Conservation (phyloP, 2,113 vertebrate species). For the Propithecus coquereli region DNA sequence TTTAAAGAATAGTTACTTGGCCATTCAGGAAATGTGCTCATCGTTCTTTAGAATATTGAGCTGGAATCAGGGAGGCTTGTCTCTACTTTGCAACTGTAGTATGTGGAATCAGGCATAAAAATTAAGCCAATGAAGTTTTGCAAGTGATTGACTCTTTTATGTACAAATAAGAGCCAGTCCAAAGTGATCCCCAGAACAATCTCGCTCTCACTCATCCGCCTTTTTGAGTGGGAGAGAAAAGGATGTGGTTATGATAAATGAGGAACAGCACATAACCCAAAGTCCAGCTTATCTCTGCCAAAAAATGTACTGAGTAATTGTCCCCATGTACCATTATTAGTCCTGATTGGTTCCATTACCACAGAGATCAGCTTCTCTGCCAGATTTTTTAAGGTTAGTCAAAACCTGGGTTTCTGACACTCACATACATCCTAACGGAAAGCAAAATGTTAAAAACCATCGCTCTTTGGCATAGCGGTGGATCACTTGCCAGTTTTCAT, state of each 20-base stretch:
- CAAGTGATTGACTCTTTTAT: background rate
- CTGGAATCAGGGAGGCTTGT: background rate
- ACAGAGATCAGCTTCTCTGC: constrained; percentile 37
- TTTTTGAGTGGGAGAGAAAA: background rate
- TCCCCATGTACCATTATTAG: constrained; percentile 24
- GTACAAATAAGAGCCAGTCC: background rate
- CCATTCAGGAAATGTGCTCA: constrained; percentile 15
- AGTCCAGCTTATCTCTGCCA: constrained; percentile 36
- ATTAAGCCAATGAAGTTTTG: background rate
- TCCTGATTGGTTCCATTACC: constrained; percentile 37
- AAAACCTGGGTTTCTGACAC: background rate
- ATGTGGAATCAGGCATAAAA: background rate
- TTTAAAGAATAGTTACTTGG: background rate
- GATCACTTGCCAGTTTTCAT: background rate
- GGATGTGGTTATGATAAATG: background rate
- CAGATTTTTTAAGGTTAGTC: constrained; percentile 38
- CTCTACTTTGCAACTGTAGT: background rate
- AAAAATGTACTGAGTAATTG: constrained; percentile 33
- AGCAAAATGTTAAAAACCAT: background rate
- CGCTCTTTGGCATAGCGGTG: background rate
- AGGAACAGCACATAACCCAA: constrained; percentile 9
- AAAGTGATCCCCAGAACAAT: background rate
- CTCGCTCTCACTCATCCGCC: background rate
- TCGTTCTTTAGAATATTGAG: background rate
- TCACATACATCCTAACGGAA: background rate